Evolutionary conservation across 1,140 invertebrate genomes (phyloP).

Genomic region (Gryllus bimaculatus): DNA sequence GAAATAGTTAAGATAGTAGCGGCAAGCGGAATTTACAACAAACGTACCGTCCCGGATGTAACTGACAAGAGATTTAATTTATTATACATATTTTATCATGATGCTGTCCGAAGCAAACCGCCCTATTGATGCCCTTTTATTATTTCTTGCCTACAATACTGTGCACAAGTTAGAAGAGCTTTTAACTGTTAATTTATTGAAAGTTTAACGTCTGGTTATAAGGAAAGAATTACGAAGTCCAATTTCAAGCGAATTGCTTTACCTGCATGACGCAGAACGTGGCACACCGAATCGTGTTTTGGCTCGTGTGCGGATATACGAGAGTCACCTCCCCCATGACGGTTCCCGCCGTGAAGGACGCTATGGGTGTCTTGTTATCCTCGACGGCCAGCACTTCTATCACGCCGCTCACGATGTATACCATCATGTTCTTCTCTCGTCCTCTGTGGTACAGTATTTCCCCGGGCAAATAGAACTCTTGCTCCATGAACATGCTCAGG

Average conservation of each 20-base stretch:
- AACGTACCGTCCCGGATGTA: too few species aligned
- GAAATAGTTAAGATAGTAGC: too few species aligned
- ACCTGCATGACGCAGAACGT: background rate
- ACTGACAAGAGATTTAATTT: too few species aligned
- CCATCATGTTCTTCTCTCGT: conserved; percentile 35
- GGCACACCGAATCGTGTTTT: background rate
- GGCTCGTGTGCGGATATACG: conserved; percentile 14
- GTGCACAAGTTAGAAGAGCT: too few species aligned
- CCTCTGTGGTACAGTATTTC: conserved; percentile 35
- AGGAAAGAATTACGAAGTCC: too few species aligned
- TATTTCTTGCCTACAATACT: too few species aligned
- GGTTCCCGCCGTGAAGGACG: conserved; percentile 37
- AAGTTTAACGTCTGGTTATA: too few species aligned
- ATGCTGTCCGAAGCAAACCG: too few species aligned
- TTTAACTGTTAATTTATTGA: too few species aligned
- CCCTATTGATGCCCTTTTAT: too few species aligned
- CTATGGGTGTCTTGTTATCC: conserved; percentile 38
- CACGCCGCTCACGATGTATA: conserved; percentile 35
- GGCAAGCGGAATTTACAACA: too few species aligned
- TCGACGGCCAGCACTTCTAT: conserved; percentile 39
- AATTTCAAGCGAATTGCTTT: background rate
- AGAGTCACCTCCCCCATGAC: conserved; percentile 37
- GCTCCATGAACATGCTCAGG: conserved; percentile 27
- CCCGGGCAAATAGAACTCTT: conserved; percentile 34
- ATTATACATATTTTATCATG: too few species aligned